These are phyloP conservation scores for Sebastes vulpes DNA, from an alignment of 2,797 vertebrate genomes.

Conservation along the genomic window DNA sequence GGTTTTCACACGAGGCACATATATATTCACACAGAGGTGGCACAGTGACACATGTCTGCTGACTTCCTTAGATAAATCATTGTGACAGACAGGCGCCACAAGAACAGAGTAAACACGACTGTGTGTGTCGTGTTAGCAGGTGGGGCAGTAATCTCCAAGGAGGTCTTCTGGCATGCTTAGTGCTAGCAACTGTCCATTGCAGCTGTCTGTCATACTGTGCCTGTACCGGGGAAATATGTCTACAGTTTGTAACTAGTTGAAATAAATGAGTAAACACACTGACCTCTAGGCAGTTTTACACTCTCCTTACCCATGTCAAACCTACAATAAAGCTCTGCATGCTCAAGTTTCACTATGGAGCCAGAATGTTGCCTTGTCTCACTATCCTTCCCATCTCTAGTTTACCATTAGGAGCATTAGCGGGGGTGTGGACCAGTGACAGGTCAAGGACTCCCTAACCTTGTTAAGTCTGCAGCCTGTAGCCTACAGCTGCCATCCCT, in stretches of 20 bases:
- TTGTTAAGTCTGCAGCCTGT: slow-evolving; percentile 27
- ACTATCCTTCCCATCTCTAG: neutral
- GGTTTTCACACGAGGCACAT: slow-evolving; percentile 21
- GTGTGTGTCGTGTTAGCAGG: slow-evolving; percentile 44
- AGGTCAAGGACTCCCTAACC: slow-evolving; percentile 44
- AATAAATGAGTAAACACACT: neutral
- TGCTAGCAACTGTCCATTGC: slow-evolving; percentile 57
- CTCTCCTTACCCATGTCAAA: neutral
- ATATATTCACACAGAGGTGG: slow-evolving; percentile 42
- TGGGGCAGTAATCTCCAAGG: slow-evolving; percentile 47
- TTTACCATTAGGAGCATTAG: slow-evolving; percentile 23
- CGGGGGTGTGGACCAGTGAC: slow-evolving; percentile 6
- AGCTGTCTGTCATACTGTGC: slow-evolving; percentile 59
- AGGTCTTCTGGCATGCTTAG: slow-evolving; percentile 35
- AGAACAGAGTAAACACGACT: slow-evolving; percentile 32
- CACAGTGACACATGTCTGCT: slow-evolving; percentile 39
- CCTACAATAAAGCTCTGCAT: neutral
- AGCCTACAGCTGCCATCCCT: slow-evolving; percentile 54
- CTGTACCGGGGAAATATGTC: neutral
- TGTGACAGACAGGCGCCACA: slow-evolving; percentile 62
- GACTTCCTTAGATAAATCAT: slow-evolving; percentile 53
- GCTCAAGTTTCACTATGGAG: slow-evolving; percentile 25
- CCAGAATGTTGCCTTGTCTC: neutral
- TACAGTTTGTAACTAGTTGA: neutral
- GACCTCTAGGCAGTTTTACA: neutral